phyloP scores from a whole-genome alignment of 2,888 invertebrate species.

The Drosophila tripunctata region DNA sequence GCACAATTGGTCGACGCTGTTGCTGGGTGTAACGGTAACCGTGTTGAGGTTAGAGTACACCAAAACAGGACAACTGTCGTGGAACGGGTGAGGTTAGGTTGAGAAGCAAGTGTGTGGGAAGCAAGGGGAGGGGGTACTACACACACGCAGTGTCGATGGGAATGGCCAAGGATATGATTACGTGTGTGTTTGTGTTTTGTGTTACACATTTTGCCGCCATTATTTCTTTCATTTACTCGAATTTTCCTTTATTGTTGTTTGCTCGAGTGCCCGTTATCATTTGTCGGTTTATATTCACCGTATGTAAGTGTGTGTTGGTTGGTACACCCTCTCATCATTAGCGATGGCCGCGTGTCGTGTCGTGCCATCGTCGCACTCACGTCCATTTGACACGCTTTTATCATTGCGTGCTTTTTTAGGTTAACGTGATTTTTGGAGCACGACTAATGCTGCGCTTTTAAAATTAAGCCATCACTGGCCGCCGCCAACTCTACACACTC shows the following conservation, averaged over 20 bases:
- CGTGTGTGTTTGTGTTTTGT: conserved; percentile 52
- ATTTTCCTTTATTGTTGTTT: conserved; percentile 79
- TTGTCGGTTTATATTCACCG: conserved; percentile 69
- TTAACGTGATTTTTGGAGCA: not conserved
- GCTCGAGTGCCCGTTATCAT: conserved; percentile 78
- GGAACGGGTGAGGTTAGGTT: not conserved
- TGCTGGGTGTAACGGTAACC: conserved; percentile 14
- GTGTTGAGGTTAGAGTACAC: conserved; percentile 22
- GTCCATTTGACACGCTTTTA: not conserved
- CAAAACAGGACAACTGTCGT: not conserved
- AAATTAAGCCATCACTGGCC: not conserved
- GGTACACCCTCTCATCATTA: conserved; percentile 1
- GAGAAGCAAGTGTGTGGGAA: not conserved
- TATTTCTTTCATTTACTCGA: conserved; percentile 76
- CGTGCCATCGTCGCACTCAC: not conserved
- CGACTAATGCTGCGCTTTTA: not conserved
- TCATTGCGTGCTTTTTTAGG: not conserved
- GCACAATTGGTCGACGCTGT: not conserved
- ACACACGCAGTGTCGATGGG: conserved; percentile 2
- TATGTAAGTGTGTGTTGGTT: conserved; percentile 59
- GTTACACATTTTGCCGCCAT: conserved; percentile 71
- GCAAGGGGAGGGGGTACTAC: not conserved
- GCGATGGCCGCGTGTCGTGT: not conserved
- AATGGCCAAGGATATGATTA: conserved; percentile 4
- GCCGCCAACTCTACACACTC: not conserved